Conservation (phyloP, 2,113 vertebrate species). For the Phalacrocorax brasilianus region DNA sequence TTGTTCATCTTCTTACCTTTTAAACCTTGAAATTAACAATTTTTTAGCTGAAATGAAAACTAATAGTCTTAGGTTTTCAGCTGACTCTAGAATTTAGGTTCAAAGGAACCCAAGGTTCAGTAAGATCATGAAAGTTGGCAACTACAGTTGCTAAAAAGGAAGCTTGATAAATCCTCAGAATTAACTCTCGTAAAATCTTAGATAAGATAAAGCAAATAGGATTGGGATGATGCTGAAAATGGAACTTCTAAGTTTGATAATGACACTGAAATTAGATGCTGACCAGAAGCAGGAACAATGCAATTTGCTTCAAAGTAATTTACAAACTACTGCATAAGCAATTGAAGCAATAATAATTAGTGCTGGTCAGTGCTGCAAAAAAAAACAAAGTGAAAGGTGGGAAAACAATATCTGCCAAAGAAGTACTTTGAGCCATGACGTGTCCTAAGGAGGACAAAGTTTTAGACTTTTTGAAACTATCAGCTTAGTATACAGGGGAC, state of each 20-base stretch:
- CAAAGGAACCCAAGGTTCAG: background rate
- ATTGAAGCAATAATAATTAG: background rate
- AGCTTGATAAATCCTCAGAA: background rate
- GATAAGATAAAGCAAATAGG: background rate
- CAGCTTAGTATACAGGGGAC: background rate
- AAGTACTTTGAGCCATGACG: background rate
- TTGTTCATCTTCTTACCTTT: background rate
- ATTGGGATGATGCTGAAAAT: background rate
- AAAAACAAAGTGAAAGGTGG: background rate
- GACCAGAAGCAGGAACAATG: background rate
- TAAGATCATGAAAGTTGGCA: background rate
- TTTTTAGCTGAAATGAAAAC: background rate
- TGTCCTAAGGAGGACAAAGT: background rate
- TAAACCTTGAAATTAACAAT: background rate
- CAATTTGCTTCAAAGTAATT: background rate
- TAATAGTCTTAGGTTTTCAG: background rate
- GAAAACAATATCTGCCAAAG: background rate
- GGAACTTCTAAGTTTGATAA: background rate
- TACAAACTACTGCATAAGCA: background rate
- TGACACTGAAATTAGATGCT: background rate
- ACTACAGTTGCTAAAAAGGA: background rate
- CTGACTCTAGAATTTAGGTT: background rate
- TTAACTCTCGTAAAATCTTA: background rate
- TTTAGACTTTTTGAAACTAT: background rate
- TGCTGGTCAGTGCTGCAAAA: background rate